phyloP scores from a whole-genome alignment of 1,140 invertebrate species.

The Metopolophium dirhodum region DNA sequence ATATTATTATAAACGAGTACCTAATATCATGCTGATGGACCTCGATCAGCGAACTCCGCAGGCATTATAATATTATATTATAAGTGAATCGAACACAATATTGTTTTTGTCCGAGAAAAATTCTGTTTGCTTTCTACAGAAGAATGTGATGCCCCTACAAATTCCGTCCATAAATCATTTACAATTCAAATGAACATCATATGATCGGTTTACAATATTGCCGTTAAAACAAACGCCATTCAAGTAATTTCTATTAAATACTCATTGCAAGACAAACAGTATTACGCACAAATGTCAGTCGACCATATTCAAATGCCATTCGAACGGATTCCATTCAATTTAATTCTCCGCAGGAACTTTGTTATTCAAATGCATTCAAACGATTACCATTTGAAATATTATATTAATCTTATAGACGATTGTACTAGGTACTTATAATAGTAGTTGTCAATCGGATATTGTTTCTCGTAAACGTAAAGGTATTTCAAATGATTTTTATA shows the following conservation, averaged over 20 bases:
- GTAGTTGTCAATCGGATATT: constrained; percentile 12
- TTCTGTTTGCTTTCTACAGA: constrained; percentile 29
- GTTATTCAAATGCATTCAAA: not conserved
- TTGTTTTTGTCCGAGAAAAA: not conserved
- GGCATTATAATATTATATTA: not conserved
- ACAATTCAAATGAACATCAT: constrained; percentile 27
- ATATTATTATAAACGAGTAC: not conserved
- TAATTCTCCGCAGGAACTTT: not conserved
- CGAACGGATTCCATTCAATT: not conserved
- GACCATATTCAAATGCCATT: constrained; percentile 30
- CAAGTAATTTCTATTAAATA: constrained; percentile 35
- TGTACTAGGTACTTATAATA: constrained; percentile 7
- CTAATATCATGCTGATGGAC: not conserved
- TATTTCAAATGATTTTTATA: constrained; percentile 5
- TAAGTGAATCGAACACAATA: constrained; percentile 7
- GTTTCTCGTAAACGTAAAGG: not conserved
- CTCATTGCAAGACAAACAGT: not conserved
- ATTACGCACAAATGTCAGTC: not conserved
- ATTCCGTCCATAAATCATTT: constrained; percentile 26
- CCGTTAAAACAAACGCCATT: constrained; percentile 39
- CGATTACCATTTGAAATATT: constrained; percentile 27
- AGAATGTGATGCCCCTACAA: constrained; percentile 14
- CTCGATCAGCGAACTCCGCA: not conserved
- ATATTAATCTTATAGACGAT: not conserved
- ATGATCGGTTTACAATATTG: constrained; percentile 29